phyloP scores from a whole-genome alignment of 2,797 vertebrate genomes.

The Fratercula arctica region DNA sequence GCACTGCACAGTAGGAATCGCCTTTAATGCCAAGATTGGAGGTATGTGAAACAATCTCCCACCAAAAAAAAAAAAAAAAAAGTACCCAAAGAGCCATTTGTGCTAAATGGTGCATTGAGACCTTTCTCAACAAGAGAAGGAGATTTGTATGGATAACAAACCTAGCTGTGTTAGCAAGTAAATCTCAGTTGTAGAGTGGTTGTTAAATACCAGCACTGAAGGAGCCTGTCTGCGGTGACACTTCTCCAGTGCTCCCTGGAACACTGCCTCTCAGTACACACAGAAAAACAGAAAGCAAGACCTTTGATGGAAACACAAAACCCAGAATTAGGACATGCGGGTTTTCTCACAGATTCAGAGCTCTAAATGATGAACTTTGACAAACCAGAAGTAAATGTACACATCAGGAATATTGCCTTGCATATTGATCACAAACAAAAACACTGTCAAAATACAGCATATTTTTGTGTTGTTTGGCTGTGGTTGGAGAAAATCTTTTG shows the following conservation, averaged over 20 bases:
- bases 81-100: background rate
- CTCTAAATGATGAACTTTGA: background rate
- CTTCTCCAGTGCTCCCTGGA: background rate
- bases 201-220: background rate
- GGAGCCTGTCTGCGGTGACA: background rate
- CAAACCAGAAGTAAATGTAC: background rate
- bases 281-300: background rate
- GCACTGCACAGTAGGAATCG: constrained; percentile 96
- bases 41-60: constrained; percentile 78
- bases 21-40: constrained; percentile 97
- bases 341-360: background rate
- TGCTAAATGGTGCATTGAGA: background rate
- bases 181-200: background rate
- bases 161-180: background rate
- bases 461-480: background rate
- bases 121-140: constrained; percentile 7
- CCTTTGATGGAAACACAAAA: background rate
- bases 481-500: background rate
- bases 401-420: background rate
- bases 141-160: background rate
- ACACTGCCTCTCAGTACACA: background rate
- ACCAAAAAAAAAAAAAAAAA: background rate
- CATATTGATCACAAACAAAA: background rate
- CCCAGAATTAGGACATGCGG: background rate
- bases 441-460: background rate